A percentile compares a stretch with the other conserved stretches of the same genome.
These are phyloP conservation scores for Drosophila neotestacea DNA, from an alignment of 2,888 invertebrate genomes.

Conservation along the genomic window DNA sequence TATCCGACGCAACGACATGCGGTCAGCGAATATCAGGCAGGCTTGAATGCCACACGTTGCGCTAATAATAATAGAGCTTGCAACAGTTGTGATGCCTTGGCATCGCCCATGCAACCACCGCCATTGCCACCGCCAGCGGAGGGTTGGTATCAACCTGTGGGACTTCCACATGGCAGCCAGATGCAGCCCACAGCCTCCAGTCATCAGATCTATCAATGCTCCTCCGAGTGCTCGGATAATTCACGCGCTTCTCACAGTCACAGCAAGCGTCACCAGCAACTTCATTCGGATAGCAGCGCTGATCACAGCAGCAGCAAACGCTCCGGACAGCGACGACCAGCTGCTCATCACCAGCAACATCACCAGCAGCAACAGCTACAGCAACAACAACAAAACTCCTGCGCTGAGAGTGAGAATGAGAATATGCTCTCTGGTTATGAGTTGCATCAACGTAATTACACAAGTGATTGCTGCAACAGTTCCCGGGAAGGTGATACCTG, in stretches of 20 bases:
- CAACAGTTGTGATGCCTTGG: slow-evolving; percentile 85
- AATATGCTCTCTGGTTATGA: slow-evolving; percentile 71
- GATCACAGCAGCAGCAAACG: slow-evolving; percentile 77
- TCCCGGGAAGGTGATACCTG: slow-evolving; percentile 87
- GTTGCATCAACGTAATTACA: slow-evolving; percentile 77
- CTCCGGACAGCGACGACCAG: slow-evolving; percentile 47
- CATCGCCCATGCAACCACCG: slow-evolving; percentile 84
- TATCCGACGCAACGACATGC: slow-evolving; percentile 85
- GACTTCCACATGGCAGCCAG: slow-evolving; percentile 64
- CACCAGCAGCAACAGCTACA: slow-evolving; percentile 51
- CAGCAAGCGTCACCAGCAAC: slow-evolving; percentile 65
- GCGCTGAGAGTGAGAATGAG: slow-evolving; percentile 77
- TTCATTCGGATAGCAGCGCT: slow-evolving; percentile 82
- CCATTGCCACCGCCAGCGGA: slow-evolving; percentile 83
- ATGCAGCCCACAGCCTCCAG: slow-evolving; percentile 78
- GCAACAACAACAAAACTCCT: slow-evolving; percentile 50
- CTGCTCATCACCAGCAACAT: slow-evolving; percentile 55
- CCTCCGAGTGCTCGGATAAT: slow-evolving; percentile 85
- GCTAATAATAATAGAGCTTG: slow-evolving; percentile 84
- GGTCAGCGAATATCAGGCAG: slow-evolving; percentile 84
- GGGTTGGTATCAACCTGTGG: slow-evolving; percentile 84
- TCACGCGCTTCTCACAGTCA: slow-evolving; percentile 83
- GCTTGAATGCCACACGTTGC: slow-evolving; percentile 82
- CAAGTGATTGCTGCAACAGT: slow-evolving; percentile 86
- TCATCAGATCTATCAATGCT: slow-evolving; percentile 85